Evolutionary conservation across 2,888 invertebrate genomes (phyloP).

Genomic region (Lomographa bimaculata): DNA sequence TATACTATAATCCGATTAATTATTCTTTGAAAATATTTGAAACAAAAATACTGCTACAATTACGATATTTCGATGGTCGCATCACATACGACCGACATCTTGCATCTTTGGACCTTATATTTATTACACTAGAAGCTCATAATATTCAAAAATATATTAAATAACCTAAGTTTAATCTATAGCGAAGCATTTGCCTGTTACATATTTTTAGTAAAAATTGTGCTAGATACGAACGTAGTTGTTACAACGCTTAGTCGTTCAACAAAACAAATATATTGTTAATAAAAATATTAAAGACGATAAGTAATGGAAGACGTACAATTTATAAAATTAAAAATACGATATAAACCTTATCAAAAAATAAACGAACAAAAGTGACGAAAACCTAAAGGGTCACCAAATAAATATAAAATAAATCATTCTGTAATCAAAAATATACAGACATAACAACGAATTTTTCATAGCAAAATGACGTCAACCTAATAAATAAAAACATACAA

Average conservation of each 20-base stretch:
- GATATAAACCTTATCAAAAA: constrained; percentile 30
- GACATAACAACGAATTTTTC: constrained; percentile 49
- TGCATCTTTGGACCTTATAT: constrained; percentile 75
- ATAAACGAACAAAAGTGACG: constrained; percentile 34
- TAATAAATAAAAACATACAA: constrained; percentile 30
- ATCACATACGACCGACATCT: constrained; percentile 59
- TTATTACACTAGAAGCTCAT: constrained; percentile 69
- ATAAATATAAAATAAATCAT: constrained; percentile 44
- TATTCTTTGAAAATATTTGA: constrained; percentile 43
- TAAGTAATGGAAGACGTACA: constrained; percentile 69
- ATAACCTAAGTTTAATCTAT: constrained; percentile 62
- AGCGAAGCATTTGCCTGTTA: constrained; percentile 60
- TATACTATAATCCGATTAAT: constrained; percentile 45
- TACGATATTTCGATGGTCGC: constrained; percentile 52
- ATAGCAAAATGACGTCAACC: constrained; percentile 28
- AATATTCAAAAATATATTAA: constrained; percentile 51
- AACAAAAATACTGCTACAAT: constrained; percentile 67
- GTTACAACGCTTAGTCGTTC: constrained; percentile 36
- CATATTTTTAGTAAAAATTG: constrained; percentile 62
- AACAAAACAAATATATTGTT: constrained; percentile 49
- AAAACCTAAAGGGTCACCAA: constrained; percentile 36
- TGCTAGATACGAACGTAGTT: constrained; percentile 52
- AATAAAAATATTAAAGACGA: constrained; percentile 45
- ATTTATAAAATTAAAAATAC: constrained; percentile 44
- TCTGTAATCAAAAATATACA: constrained; percentile 75